These are phyloP conservation scores for Malacoraja senta DNA, from an alignment of 2,797 vertebrate genomes.

Conservation along the genomic window DNA sequence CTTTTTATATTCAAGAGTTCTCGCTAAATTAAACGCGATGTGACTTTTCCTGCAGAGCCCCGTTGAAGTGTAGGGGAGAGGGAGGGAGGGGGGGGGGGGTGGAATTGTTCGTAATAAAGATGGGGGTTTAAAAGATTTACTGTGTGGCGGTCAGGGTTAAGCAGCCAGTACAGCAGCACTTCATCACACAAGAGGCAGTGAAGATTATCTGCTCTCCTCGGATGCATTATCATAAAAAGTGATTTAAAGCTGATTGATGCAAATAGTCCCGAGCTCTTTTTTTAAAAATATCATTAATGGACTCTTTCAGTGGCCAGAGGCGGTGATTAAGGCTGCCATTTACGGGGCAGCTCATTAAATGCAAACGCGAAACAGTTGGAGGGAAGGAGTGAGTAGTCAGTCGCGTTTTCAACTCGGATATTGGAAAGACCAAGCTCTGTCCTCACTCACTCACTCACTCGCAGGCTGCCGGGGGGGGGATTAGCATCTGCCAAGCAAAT, in stretches of 20 bases:
- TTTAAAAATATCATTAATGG: slow-evolving; percentile 85
- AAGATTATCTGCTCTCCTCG: slow-evolving; percentile 77
- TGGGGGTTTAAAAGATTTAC: slow-evolving; percentile 63
- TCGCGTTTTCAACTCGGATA: slow-evolving; percentile 47
- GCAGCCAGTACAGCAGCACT: slow-evolving; percentile 65
- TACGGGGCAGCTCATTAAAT: slow-evolving; percentile 95
- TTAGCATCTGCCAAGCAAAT: slow-evolving; percentile 64
- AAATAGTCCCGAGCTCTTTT: slow-evolving; percentile 93
- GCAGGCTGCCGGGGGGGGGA: slow-evolving; percentile 40
- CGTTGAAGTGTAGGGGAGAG: background rate
- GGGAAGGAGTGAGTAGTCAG: slow-evolving; percentile 46
- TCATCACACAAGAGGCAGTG: slow-evolving; percentile 87
- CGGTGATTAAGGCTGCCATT: slow-evolving; percentile 99
- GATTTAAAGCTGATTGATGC: slow-evolving; percentile 99
- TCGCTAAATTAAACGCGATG: background rate
- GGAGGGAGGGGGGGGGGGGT: no score
- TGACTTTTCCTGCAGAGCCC: background rate
- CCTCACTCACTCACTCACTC: background rate
- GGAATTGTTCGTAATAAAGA: slow-evolving; percentile 28
- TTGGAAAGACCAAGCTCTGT: slow-evolving; percentile 42
- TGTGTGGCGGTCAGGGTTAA: slow-evolving; percentile 62
- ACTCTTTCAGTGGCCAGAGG: slow-evolving; percentile 94
- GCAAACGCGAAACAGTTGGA: slow-evolving; percentile 68
- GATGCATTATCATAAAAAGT: slow-evolving; percentile 99
- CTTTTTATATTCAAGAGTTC: background rate